Evolutionary conservation across 1,140 invertebrate genomes (phyloP), one percentile per base, ranked within the genome.

Genomic region (Forficula auricularia): DNA sequence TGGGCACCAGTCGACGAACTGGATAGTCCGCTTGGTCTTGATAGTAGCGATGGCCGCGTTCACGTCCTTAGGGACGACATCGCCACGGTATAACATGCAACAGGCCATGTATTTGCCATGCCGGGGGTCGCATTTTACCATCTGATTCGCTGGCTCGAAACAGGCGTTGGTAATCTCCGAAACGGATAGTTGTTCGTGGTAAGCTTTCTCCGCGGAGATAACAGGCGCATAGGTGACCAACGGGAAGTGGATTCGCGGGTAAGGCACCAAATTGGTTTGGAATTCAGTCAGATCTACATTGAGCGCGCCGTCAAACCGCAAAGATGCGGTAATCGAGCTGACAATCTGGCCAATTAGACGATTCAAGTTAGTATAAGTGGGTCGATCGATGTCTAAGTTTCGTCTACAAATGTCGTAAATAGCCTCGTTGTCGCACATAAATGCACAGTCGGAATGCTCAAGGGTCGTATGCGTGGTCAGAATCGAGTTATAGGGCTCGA

Each of bases 21-120:
- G 79, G 53, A 89, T 82, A 49, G 77, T 76, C 40, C 78, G 68
- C 64, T 84, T 82, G 50, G 79, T 80, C 65, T 87, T 86, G 63
- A 86, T 82, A 52, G 78, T 75, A 6, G 79, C 82, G 61, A 90
- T 88, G 27, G 82, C 77, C 7, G 79, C 77, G 57, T 85, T 83
- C 10, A 85, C 80, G 46, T 75, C 73, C 53, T 75, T 77, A 0
- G 75, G 61, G 2, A 57, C 67, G 10, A 71, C 66, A 51, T 71
- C 68, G 3, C 68, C 68, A 16, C 68, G 51, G 64, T 82, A 82
- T 57, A 83, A 58, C 70, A 83, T 77, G 68, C 79, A 75, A 66
- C 83, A 84, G 15, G 82, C 82, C 84, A 89, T 87, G 70, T 86
- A 89, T 57, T 89, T 88, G 47, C 84, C 85, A 59, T 83, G 77